Conservation (phyloP, 2,113 vertebrate species). For the Tachycineta bicolor region DNA sequence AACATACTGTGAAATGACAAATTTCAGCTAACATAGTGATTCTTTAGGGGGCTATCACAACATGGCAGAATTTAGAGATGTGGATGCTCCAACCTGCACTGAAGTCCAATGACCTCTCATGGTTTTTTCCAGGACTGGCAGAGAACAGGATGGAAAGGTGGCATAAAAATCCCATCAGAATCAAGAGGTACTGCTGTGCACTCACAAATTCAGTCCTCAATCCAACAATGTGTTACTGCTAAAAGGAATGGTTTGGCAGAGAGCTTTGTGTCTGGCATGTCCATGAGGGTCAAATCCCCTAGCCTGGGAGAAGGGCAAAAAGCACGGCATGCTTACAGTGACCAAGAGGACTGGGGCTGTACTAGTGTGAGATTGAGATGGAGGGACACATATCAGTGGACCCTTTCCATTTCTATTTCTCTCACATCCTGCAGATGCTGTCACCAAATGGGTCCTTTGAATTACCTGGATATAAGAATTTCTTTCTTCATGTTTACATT, state of each 20-base stretch:
- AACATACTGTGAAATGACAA: not conserved
- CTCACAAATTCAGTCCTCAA: not conserved
- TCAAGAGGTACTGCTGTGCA: not conserved
- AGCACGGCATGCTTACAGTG: not conserved
- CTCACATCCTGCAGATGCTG: not conserved
- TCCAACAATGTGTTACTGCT: not conserved
- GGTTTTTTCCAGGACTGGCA: not conserved
- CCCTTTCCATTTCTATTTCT: not conserved
- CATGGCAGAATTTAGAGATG: not conserved
- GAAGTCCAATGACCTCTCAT: not conserved
- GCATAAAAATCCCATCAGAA: not conserved
- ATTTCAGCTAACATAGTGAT: not conserved
- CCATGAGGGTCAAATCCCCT: not conserved
- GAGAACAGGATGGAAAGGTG: not conserved
- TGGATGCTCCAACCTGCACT: not conserved
- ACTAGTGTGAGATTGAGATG: not conserved
- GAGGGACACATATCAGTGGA: not conserved
- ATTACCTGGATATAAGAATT: not conserved
- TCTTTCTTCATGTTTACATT: not conserved
- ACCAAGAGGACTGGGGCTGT: not conserved
- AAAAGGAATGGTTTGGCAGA: not conserved
- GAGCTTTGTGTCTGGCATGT: not conserved
- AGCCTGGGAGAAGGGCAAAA: not conserved
- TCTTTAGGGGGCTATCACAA: not conserved
- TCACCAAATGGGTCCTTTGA: not conserved